These are phyloP conservation scores for Shinisaurus crocodilurus DNA, from an alignment of 2,113 vertebrate species.

Conservation along the genomic window DNA sequence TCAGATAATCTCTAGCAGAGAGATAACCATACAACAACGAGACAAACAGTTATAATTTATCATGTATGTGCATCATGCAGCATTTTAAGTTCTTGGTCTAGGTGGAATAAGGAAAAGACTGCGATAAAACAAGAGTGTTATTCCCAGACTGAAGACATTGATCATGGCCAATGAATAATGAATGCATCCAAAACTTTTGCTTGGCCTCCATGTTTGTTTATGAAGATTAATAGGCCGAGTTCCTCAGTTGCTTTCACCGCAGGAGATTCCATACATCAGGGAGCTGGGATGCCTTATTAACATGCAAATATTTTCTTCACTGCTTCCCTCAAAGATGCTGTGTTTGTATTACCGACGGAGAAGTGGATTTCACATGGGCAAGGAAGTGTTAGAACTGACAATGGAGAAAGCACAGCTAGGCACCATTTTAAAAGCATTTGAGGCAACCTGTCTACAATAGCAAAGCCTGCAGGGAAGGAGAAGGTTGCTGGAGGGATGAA, in stretches of 20 bases:
- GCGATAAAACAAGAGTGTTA: neutral
- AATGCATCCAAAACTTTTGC: slow-evolving; percentile 1
- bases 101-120: neutral
- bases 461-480: neutral
- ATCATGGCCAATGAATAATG: slow-evolving; percentile 32
- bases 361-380: neutral
- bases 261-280: slow-evolving; percentile 9
- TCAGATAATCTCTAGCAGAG: slow-evolving; percentile 9
- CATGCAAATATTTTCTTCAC: neutral
- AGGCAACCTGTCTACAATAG: too few species aligned
- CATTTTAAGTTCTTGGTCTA: slow-evolving; percentile 11
- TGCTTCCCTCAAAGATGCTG: neutral
- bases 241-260: neutral
- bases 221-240: slow-evolving; percentile 24
- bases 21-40: slow-evolving; percentile 17
- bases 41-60: neutral
- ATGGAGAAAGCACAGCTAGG: neutral
- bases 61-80: slow-evolving; percentile 7
- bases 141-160: slow-evolving; percentile 15
- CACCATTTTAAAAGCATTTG: neutral
- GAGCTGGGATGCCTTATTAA: slow-evolving; percentile 6
- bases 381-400: neutral
- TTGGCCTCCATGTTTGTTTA: slow-evolving; percentile 27
- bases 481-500: neutral
- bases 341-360: neutral